phyloP scores from a whole-genome alignment of 2,888 invertebrate species.

The Nasonovia ribisnigri region DNA sequence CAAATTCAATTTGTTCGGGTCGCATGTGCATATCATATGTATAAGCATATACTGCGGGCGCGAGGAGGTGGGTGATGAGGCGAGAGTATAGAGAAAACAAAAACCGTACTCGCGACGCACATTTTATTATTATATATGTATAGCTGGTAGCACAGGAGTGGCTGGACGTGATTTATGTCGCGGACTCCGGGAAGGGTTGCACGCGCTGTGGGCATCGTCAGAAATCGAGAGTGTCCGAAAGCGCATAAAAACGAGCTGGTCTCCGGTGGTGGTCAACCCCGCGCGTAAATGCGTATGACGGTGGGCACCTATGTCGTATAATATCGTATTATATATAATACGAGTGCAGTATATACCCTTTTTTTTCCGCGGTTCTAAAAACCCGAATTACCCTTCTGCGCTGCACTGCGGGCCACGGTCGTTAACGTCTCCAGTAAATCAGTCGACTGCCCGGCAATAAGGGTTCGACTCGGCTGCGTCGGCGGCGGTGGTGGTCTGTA shows the following conservation, averaged over 20 bases:
- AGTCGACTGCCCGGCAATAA: neutral
- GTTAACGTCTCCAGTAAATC: slow-evolving; percentile 1
- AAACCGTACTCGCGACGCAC: neutral
- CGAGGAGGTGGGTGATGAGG: neutral
- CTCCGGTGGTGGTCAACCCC: slow-evolving; percentile 9
- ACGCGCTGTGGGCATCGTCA: neutral
- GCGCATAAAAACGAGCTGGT: neutral
- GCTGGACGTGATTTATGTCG: slow-evolving; percentile 5
- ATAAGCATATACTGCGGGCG: too few relatives aligned
- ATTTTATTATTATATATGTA: neutral
- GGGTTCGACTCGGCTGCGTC: neutral
- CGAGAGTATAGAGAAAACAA: neutral
- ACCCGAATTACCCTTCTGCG: neutral
- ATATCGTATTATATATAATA: neutral
- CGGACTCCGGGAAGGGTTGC: neutral
- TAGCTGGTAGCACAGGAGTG: neutral
- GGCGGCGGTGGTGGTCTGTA: slow-evolving; percentile 25
- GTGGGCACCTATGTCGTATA: neutral
- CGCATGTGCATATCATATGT: neutral
- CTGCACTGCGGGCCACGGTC: neutral
- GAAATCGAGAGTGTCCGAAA: slow-evolving; percentile 47
- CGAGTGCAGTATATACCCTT: neutral
- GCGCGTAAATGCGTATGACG: neutral
- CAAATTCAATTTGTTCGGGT: slow-evolving; percentile 48
- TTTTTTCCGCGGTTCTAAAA: neutral